These are phyloP conservation scores for Leptothorax acervorum DNA, from an alignment of 2,888 invertebrate species.

Conservation along the genomic window DNA sequence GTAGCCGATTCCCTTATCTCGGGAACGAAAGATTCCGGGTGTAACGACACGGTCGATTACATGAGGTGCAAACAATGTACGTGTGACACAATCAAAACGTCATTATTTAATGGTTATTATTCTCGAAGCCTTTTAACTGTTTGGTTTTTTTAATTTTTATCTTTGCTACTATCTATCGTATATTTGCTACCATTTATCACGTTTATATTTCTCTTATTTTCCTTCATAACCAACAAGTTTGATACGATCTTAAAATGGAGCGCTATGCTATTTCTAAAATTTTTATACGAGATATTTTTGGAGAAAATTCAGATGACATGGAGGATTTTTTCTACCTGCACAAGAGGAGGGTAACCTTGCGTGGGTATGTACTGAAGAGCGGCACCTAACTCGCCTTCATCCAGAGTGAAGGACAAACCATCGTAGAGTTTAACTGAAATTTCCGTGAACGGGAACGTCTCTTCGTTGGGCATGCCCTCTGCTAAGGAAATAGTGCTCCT, in stretches of 20 bases:
- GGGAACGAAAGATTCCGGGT: slow-evolving; percentile 41
- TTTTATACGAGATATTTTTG: neutral
- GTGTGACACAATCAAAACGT: neutral
- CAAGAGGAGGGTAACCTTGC: slow-evolving; percentile 87
- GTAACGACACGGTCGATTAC: slow-evolving; percentile 39
- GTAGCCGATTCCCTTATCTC: slow-evolving; percentile 65
- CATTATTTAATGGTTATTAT: neutral
- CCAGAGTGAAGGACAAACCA: slow-evolving; percentile 87
- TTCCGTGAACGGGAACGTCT: slow-evolving; percentile 90
- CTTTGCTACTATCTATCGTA: neutral
- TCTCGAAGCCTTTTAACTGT: neutral
- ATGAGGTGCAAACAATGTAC: neutral
- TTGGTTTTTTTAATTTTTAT: neutral
- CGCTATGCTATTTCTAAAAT: neutral
- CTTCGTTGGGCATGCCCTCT: slow-evolving; percentile 92
- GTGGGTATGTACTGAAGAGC: slow-evolving; percentile 93
- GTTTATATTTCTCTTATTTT: neutral
- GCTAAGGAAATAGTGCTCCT: slow-evolving; percentile 88
- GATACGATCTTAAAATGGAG: neutral
- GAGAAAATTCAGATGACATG: neutral
- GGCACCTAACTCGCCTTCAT: slow-evolving; percentile 88
- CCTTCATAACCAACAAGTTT: neutral
- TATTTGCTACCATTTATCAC: neutral
- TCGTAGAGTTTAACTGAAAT: slow-evolving; percentile 88
- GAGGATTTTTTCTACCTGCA: slow-evolving; percentile 75